Conservation (phyloP, 2,888 invertebrate genomes). For the Chymomyza procnemis region DNA sequence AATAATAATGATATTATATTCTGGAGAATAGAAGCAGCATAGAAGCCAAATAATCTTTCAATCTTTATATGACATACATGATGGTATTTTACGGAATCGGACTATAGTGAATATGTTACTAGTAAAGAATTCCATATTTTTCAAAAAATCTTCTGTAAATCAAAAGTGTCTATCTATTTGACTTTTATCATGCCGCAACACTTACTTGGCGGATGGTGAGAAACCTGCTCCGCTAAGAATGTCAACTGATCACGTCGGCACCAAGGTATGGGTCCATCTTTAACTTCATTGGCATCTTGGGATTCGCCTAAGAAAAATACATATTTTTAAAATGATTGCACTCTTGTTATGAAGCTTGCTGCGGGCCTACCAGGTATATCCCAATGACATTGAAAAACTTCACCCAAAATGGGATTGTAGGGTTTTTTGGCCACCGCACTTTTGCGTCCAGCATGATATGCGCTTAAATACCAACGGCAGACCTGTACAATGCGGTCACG, state of each 20-base stretch:
- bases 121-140: too few relatives aligned
- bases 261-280: constrained; percentile 95
- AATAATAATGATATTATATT: too few relatives aligned
- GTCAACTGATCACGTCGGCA: constrained; percentile 91
- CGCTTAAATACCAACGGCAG: constrained; percentile 97
- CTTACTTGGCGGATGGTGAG: constrained; percentile 98
- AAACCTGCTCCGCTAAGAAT: constrained; percentile 98
- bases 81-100: too few relatives aligned
- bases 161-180: too few relatives aligned
- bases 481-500: constrained; percentile 95
- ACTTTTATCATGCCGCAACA: constrained; percentile 1
- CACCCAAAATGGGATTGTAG: constrained; percentile 98
- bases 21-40: too few relatives aligned
- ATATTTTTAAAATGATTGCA: neutral
- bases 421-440: constrained; percentile 98
- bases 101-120: too few relatives aligned
- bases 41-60: too few relatives aligned
- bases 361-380: constrained; percentile 80
- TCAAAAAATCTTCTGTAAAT: too few relatives aligned
- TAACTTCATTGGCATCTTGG: constrained; percentile 77
- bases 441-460: constrained; percentile 98
- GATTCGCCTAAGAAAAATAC: constrained; percentile 42
- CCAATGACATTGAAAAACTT: constrained; percentile 95
- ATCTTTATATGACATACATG: too few relatives aligned
- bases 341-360: neutral